Percentiles rank a stretch among this genome's conserved stretches.
Evolutionary conservation across 2,113 vertebrate species (phyloP).

Genomic region (Pachyramphus minor): DNA sequence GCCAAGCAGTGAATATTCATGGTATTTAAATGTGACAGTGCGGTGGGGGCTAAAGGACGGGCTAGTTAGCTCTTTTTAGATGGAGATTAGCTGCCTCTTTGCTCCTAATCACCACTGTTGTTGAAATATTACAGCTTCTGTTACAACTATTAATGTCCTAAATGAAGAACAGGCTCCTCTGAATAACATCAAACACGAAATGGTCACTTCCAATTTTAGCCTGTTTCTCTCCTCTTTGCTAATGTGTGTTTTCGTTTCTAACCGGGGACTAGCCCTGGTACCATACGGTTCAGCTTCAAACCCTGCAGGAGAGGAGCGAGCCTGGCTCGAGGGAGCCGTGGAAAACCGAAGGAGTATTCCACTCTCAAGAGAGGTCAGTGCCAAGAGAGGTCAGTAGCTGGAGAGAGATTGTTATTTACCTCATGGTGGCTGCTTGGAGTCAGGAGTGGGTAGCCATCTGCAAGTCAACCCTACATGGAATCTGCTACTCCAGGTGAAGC

Average conservation of each 20-base stretch:
- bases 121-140: slow-evolving; percentile 72
- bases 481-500: background rate
- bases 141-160: slow-evolving; percentile 67
- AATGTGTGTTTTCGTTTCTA: background rate
- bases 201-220: slow-evolving; percentile 54
- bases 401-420: background rate
- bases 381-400: background rate
- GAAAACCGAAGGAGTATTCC: background rate
- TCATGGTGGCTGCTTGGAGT: background rate
- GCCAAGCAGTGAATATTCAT: slow-evolving; percentile 66
- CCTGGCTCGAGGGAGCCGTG: background rate
- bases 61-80: slow-evolving; percentile 66
- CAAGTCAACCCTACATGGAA: background rate
- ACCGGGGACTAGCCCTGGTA: background rate
- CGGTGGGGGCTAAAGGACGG: slow-evolving; percentile 32
- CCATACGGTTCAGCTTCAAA: background rate
- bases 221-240: background rate
- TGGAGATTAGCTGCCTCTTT: slow-evolving; percentile 67
- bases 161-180: slow-evolving; percentile 58
- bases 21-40: slow-evolving; percentile 55
- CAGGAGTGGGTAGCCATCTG: background rate
- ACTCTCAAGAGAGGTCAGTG: background rate
- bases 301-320: background rate
- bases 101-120: slow-evolving; percentile 70
- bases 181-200: slow-evolving; percentile 44